Percentiles rank a stretch among this genome's conserved stretches.
Conservation (phyloP, 2,797 vertebrate species). For the Rhinatrema bivittatum region DNA sequence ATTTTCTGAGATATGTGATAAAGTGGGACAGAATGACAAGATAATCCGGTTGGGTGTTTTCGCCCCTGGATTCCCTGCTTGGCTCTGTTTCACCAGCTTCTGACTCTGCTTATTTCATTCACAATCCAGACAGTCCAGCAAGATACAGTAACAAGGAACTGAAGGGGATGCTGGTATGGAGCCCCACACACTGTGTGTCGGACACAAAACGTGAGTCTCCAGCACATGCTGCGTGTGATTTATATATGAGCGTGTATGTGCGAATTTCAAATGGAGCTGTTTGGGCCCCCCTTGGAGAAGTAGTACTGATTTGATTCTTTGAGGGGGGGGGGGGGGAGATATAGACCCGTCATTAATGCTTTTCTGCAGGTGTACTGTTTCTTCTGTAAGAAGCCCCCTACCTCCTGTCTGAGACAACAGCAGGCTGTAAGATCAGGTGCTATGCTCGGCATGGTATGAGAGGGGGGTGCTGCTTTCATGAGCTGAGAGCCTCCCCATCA, state of each 20-base stretch:
- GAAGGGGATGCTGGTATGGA: constrained; percentile 90
- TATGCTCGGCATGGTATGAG: not conserved
- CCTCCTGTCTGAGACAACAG: not conserved
- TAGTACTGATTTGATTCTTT: no score
- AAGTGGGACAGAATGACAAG: no score
- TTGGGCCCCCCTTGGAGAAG: no score
- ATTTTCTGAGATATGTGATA: no score
- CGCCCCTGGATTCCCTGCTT: no score
- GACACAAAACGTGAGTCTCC: constrained; percentile 80
- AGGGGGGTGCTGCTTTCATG: not conserved
- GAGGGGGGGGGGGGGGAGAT: not conserved
- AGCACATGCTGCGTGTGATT: no score
- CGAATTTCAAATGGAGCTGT: no score
- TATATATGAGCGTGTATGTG: no score
- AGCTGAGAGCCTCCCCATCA: not conserved
- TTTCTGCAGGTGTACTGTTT: not conserved
- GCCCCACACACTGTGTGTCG: constrained; percentile 76
- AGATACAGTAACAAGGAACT: constrained; percentile 76
- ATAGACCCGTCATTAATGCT: not conserved
- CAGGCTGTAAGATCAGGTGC: not conserved
- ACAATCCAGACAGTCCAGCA: constrained; percentile 55
- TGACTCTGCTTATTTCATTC: not conserved
- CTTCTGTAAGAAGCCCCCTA: no score
- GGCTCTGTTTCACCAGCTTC: not conserved
- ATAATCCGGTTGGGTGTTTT: no score